Evolutionary conservation across 2,888 invertebrate species (phyloP), one percentile per base, ranked within the genome.

Genomic region (Melieria picta): DNA sequence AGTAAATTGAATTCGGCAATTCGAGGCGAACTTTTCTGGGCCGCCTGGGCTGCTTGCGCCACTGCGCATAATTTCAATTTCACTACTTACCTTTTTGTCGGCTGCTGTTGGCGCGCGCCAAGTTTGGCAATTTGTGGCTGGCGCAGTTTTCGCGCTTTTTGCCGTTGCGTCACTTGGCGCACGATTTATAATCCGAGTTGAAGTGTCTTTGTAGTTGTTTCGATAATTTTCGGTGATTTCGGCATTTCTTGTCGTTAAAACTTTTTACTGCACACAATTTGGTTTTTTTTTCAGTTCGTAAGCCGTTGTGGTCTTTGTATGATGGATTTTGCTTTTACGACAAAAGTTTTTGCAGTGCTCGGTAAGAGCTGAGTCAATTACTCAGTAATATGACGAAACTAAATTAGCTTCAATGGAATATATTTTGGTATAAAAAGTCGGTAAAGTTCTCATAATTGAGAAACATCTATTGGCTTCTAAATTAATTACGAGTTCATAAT

Each of bases 1-100:
- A 82, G 78, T 83, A 85, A 84, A 84, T 85, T 84, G 84, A 85
- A 84, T 85, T 85, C 81, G 81, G 82, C 83, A 85, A 82, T 84
- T 83, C 80, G 77, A 74, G 76, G 77, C 80, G 80, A 80, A 79
- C 80, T 79, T 81, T 75, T 80, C 63, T 73, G 47, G 47, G 30
- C 30, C 30, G 30, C 30, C 63, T 73, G 42, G 47, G 30, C 30
- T 3, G 30, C 30, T 30, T 30, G 30, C 30, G 30, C 30, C 30
- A 30, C 30, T 30, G 30, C 30, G 30, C 30, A 30, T 30, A 30
- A 30, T 30, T 30, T 30, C 58, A 57, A 46, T 71, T 66, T 65
- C 61, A 42, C 10, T n/a, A 13, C 30, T 16, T 66, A 30, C 46
- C 13, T 46, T 11, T 65, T 65, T 11, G 7, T 42, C 10, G 4